These are phyloP conservation scores for Allolobophora icterica DNA, from an alignment of 2,888 invertebrate species.

Conservation along the genomic window DNA sequence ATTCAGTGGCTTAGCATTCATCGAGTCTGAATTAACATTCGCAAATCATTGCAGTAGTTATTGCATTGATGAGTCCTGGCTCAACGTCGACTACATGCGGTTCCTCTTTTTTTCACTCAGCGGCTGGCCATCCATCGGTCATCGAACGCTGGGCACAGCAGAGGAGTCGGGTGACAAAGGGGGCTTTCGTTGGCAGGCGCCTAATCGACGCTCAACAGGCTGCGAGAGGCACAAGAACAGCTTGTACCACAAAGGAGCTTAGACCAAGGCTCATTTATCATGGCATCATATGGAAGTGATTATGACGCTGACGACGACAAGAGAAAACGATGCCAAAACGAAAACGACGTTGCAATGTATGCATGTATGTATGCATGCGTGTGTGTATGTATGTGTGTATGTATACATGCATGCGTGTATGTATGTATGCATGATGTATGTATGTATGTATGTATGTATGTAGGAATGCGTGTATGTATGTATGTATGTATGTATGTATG, in stretches of 20 bases:
- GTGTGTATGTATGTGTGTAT: too few species aligned
- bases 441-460: too few species aligned
- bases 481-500: too few species aligned
- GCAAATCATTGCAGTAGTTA: slow-evolving; percentile 17
- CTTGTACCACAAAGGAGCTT: background rate
- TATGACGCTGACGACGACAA: background rate
- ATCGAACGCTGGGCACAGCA: background rate
- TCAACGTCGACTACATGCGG: background rate
- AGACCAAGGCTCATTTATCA: background rate
- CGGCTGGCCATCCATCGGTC: background rate
- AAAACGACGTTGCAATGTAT: too few species aligned
- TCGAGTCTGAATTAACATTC: background rate
- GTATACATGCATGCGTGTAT: too few species aligned
- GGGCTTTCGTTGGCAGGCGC: background rate
- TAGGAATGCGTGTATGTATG: too few species aligned
- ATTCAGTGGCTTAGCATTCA: background rate
- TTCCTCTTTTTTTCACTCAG: background rate
- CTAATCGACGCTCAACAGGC: slow-evolving; percentile 17
- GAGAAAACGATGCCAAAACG: too few species aligned
- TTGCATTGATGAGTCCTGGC: background rate
- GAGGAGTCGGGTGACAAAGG: background rate
- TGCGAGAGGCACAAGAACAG: background rate
- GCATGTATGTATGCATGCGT: too few species aligned
- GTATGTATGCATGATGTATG: too few species aligned
- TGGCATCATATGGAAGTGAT: background rate